Base-by-base conservation (phyloP, 2,113 vertebrate genomes). In the Tretioscincus oriximinensis region DNA sequence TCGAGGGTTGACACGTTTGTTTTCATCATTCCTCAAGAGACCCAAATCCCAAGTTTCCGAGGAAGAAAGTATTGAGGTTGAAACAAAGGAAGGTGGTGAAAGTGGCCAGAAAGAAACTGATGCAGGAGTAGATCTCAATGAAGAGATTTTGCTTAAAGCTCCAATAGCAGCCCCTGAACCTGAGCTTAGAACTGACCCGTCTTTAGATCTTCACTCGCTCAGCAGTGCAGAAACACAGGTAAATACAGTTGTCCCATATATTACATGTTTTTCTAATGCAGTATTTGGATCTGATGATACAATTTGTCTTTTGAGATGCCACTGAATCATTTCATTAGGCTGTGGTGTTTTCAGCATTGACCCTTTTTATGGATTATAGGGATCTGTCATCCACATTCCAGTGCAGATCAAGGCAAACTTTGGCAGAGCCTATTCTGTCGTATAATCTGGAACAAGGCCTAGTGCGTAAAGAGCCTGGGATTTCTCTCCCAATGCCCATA, bases 111-210 rank as follows among this genome's bases (percentile, higher is more conserved):
- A 84, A 74, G 93, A 94, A 0, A 21, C 4, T 0, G 92, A 90
- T n/a, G 90, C 95, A 88, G 94, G 89, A 90, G 81, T 91, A 60
- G 91, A 81, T 83, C 86, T 89, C 22, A 93, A 95, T 88, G 94
- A 95, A 84, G 95, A 94, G 64, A 87, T 94, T 73, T 84, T 95
- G 83, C 94, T 97, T 88, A 99, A 99, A 94, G 98, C 98, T 8
- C 98, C 98, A 0, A 99, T 99, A 54, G 98, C 98, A 68, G 98
- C 97, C 93, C 98, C 97, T 1, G 98, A 99, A 81, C 97, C 97
- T 2, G 98, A 99, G 84, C 96, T 99, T 80, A 97, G 95, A 84
- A 98, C 96, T 1, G 98, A 99, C 85, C 94, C 95, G 0, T 97
- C 96, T 0, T 90, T 96, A 69, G 98, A 99, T 89, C 96, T 97